Evolutionary conservation across 2,797 vertebrate genomes (phyloP).

Genomic region (Sorex maritimensis): DNA sequence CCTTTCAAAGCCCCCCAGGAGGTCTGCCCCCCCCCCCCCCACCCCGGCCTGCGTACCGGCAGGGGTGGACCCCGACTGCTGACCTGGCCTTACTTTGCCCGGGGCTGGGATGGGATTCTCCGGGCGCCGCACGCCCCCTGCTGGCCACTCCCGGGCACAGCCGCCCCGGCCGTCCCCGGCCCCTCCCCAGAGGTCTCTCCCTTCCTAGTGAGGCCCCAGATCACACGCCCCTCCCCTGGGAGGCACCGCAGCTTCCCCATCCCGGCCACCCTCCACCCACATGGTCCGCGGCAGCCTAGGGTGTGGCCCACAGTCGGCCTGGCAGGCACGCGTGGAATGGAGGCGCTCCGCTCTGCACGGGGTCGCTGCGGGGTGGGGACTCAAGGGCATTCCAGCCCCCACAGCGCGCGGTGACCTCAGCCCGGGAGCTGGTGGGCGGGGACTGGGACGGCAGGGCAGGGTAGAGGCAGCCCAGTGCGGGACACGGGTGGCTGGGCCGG

Average conservation of each 20-base stretch:
- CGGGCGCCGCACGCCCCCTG: conserved; percentile 85
- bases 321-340: conserved; percentile 1
- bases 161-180: neutral
- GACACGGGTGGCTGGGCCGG: too few species aligned
- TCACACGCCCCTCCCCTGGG: neutral
- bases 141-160: conserved; percentile 40
- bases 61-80: neutral
- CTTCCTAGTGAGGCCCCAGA: neutral
- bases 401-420: too few species aligned
- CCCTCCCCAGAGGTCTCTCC: accelerated
- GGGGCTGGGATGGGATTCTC: neutral
- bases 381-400: too few species aligned
- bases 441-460: too few species aligned
- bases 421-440: too few species aligned
- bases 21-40: neutral
- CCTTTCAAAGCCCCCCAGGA: neutral
- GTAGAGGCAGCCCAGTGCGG: too few species aligned
- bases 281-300: conserved; percentile 6
- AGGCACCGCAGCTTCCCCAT: neutral
- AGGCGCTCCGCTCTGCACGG: neutral
- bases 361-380: too few species aligned
- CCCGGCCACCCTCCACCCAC: neutral
- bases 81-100: neutral
- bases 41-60: neutral
- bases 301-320: neutral